Evolutionary conservation across 2,888 invertebrate species (phyloP).

Genomic region (Seira sanloemensis): DNA sequence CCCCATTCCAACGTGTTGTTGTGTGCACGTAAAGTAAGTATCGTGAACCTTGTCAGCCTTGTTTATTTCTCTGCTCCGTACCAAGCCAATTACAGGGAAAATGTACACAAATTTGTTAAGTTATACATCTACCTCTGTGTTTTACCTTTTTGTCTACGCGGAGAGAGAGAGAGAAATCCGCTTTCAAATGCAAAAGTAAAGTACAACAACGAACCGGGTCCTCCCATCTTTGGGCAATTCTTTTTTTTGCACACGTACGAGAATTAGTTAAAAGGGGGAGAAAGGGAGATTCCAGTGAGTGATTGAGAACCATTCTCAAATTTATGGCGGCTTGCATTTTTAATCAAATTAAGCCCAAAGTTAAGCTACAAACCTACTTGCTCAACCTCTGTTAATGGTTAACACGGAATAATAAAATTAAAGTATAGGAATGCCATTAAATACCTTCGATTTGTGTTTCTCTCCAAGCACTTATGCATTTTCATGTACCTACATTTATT

Average conservation of each 20-base stretch:
- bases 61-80: neutral
- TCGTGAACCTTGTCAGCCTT: neutral
- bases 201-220: slow-evolving; percentile 18
- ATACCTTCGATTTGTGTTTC: neutral
- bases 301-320: slow-evolving; percentile 25
- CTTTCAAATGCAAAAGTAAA: neutral
- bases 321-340: slow-evolving; percentile 43
- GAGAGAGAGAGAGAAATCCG: too few relatives aligned
- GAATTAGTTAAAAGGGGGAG: slow-evolving; percentile 29
- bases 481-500: neutral
- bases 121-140: neutral
- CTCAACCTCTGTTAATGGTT: neutral
- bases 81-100: neutral
- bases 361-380: neutral
- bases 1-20: neutral
- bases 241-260: slow-evolving; percentile 24
- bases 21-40: neutral
- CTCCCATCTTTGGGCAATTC: slow-evolving; percentile 6
- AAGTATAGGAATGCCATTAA: neutral
- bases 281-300: neutral
- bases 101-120: neutral
- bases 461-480: neutral
- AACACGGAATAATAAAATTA: neutral
- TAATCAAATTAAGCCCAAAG: slow-evolving; percentile 21
- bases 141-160: neutral